Conservation (phyloP, 2,888 invertebrate genomes). For the Dichetophora obliterata region DNA sequence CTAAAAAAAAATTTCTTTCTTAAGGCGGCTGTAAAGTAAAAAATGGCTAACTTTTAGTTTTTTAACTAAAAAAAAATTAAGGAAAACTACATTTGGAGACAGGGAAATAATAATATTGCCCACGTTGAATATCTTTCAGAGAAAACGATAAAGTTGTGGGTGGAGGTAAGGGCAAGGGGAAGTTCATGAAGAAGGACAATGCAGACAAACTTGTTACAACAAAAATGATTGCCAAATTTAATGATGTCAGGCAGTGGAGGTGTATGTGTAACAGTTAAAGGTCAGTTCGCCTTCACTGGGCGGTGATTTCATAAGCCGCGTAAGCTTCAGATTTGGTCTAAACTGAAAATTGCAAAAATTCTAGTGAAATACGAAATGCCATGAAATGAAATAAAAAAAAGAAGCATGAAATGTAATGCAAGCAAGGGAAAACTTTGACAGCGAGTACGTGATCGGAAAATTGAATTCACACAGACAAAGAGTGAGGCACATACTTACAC, state of each 20-base stretch:
- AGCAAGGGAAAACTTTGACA: slow-evolving; percentile 47
- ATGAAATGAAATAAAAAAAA: not conserved
- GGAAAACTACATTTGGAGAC: not conserved
- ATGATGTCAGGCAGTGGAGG: not conserved
- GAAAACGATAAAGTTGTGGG: not conserved
- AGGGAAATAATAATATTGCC: slow-evolving; percentile 25
- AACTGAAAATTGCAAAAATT: slow-evolving; percentile 4
- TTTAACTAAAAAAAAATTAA: not conserved
- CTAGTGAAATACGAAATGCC: not conserved
- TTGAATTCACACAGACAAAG: slow-evolving; percentile 41
- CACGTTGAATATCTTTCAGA: not conserved
- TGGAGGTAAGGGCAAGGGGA: not conserved
- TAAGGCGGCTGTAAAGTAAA: not conserved
- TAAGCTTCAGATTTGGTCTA: not conserved
- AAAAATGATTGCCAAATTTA: slow-evolving; percentile 25
- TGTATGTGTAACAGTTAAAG: not conserved
- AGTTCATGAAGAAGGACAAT: not conserved
- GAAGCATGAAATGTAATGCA: slow-evolving; percentile 13
- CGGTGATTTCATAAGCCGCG: not conserved
- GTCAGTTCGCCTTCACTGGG: no score
- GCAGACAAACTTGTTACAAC: not conserved
- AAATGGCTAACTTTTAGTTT: slow-evolving; percentile 16
- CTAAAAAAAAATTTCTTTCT: not conserved
- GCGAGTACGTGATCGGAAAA: slow-evolving; percentile 48
- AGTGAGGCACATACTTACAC: not conserved